Conservation (phyloP, 2,888 invertebrate species). For the Chaitophorus viminalis region DNA sequence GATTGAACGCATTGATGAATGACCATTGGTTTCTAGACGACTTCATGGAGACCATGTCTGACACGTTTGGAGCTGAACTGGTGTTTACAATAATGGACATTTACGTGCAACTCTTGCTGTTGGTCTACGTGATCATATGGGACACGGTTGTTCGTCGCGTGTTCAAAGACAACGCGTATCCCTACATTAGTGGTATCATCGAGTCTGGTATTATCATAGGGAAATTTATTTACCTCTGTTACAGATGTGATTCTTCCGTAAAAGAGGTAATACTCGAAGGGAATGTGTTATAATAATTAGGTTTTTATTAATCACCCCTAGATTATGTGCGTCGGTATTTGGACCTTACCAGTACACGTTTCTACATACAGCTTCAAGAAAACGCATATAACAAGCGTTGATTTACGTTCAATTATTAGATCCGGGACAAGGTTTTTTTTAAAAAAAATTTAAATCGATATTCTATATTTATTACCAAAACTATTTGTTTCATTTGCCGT, state of each 20-base stretch:
- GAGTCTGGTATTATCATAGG: constrained; percentile 57
- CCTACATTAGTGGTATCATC: constrained; percentile 55
- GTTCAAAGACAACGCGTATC: constrained; percentile 42
- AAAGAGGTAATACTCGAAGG: constrained; percentile 12
- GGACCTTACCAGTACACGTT: too few species aligned
- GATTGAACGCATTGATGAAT: constrained; percentile 55
- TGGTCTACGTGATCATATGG: constrained; percentile 62
- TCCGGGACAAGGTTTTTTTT: too few species aligned
- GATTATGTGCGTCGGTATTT: too few species aligned
- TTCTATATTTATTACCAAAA: too few species aligned
- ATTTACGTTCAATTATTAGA: too few species aligned
- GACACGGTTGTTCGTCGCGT: constrained; percentile 56
- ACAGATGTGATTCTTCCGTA: constrained; percentile 58
- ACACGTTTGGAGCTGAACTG: constrained; percentile 62
- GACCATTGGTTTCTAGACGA: constrained; percentile 63
- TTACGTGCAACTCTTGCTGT: constrained; percentile 62
- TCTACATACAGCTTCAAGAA: too few species aligned
- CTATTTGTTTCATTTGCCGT: too few species aligned
- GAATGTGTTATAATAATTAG: too few species aligned
- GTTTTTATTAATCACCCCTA: too few species aligned
- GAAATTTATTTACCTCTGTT: constrained; percentile 62
- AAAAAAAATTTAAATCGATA: too few species aligned
- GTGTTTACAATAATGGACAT: constrained; percentile 62
- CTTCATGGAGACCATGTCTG: constrained; percentile 57
- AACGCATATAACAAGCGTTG: too few species aligned